Base-by-base conservation (phyloP, 1,140 invertebrate genomes). In the Grapholita molesta region DNA sequence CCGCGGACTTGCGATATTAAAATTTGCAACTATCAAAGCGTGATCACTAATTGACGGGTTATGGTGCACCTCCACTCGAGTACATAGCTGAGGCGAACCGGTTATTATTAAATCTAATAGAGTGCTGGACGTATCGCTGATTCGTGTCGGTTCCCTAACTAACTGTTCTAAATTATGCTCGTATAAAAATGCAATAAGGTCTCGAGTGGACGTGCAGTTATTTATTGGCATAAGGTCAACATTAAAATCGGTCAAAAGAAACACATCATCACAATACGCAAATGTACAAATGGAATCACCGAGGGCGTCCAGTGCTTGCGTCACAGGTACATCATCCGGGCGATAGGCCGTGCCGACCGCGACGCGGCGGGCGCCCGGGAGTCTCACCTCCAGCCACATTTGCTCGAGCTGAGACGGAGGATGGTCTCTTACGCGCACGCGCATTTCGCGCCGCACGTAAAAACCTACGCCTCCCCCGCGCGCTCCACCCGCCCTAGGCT, bases 231-330 rank as follows among this genome's bases (percentile, higher is more conserved):
- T 6, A 24, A 74, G 28, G 52, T 80, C 70, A 12, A 80, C 67
- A 72, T 82, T 82, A 42, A 79, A 71, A 30, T 82, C 79, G 2
- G 71, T 70, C 4, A 78, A 21, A 0, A 79, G 2, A 64, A 64
- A 75, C 11, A 67, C 65, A 25, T 65, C 53, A 35, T 69, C 61
- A 65, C 66, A 74, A 5, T 42, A 21, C 25, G 66, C 38, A 35
- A 75, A 64, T 2, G 28, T 25, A 24, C 32, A 66, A n/a, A 78
- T 48, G 7, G 71, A 71, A 11, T 76, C 75, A 12, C 71, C 73
- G 8, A 80, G 23, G 21, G 72, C 66, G 18, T 75, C 74, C 0
- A 76, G n/a, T 18, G 69, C 72, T 0, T 23, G 32, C 28, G 18
- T 6, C 21, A 71, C 33, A 2, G 42, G 15, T 9, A 76, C 23